Percentiles rank a stretch among this genome's conserved stretches.
Conservation (phyloP, 37 sponge, comb jelly and placozoan genomes). For the Ianthella basta region DNA sequence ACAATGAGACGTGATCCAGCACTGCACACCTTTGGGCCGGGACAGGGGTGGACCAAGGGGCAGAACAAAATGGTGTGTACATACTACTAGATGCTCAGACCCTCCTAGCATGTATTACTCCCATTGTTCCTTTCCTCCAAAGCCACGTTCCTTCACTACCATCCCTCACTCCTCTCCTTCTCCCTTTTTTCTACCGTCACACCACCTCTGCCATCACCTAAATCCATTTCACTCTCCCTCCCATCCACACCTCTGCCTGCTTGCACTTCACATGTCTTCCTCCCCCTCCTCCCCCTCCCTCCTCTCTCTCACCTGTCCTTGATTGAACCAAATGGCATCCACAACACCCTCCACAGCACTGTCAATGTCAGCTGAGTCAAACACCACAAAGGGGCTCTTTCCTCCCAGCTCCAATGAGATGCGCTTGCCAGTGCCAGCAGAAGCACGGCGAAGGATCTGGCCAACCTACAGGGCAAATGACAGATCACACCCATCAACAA, state of each 20-base stretch:
- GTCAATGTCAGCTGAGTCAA: conserved; percentile 91
- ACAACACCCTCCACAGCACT: conserved; percentile 94
- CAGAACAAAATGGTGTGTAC: neutral
- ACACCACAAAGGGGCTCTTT: conserved; percentile 93
- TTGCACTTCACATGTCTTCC: too few relatives aligned
- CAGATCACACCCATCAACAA: too few relatives aligned
- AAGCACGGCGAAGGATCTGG: conserved; percentile 79
- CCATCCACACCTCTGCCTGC: too few relatives aligned
- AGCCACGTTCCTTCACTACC: too few relatives aligned
- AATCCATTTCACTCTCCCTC: too few relatives aligned
- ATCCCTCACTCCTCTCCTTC: too few relatives aligned
- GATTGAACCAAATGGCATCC: conserved; percentile 96
- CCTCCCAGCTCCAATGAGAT: conserved; percentile 92
- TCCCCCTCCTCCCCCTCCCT: too few relatives aligned
- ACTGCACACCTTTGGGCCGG: conserved; percentile 87
- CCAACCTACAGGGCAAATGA: conserved; percentile 74
- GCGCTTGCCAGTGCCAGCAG: conserved; percentile 92
- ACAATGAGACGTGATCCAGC: conserved; percentile 91
- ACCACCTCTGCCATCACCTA: too few relatives aligned
- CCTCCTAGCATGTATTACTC: too few relatives aligned
- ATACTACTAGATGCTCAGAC: neutral
- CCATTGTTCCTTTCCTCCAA: too few relatives aligned
- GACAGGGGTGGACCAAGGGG: neutral
- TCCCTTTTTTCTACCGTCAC: too few relatives aligned
- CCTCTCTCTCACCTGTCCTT: conserved; percentile 90